Evolutionary conservation across 2,888 invertebrate species (phyloP).

Genomic region (Drosophila merina): DNA sequence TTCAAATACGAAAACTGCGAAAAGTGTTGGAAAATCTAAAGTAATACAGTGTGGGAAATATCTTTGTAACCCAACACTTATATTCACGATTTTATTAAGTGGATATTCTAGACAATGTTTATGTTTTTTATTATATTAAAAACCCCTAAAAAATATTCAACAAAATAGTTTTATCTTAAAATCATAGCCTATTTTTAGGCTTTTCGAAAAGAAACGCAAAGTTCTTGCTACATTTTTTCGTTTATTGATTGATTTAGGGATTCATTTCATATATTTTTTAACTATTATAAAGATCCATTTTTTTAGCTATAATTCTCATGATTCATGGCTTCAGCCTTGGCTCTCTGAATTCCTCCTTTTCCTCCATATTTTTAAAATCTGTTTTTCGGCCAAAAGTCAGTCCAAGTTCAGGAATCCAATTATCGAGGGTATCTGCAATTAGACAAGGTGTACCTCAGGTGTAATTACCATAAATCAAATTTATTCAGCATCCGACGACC

Average conservation of each 20-base stretch:
- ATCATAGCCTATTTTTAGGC: constrained; percentile 50
- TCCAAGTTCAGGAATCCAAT: constrained; percentile 81
- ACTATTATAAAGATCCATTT: background rate
- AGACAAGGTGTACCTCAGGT: constrained; percentile 31
- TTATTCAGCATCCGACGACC: constrained; percentile 47
- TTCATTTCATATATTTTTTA: background rate
- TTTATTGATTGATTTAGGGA: constrained; percentile 15
- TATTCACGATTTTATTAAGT: no score
- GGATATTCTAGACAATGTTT: no score
- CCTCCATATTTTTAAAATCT: constrained; percentile 10
- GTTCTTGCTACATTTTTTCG: constrained; percentile 1
- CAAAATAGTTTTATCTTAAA: background rate
- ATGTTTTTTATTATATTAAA: no score
- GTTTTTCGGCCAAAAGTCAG: constrained; percentile 46
- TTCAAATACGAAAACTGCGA: background rate
- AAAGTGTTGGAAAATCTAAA: background rate
- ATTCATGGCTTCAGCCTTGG: constrained; percentile 35
- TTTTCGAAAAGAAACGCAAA: background rate
- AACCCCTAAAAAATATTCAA: background rate
- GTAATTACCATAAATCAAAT: constrained; percentile 66
- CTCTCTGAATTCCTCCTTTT: constrained; percentile 21
- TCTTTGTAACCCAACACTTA: background rate
- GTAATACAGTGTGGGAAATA: background rate
- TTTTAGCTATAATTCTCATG: constrained; percentile 22
- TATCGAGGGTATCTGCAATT: constrained; percentile 80